Evolutionary conservation across 2,797 vertebrate genomes (phyloP).

Genomic region (Hypotaenidia okinawae): DNA sequence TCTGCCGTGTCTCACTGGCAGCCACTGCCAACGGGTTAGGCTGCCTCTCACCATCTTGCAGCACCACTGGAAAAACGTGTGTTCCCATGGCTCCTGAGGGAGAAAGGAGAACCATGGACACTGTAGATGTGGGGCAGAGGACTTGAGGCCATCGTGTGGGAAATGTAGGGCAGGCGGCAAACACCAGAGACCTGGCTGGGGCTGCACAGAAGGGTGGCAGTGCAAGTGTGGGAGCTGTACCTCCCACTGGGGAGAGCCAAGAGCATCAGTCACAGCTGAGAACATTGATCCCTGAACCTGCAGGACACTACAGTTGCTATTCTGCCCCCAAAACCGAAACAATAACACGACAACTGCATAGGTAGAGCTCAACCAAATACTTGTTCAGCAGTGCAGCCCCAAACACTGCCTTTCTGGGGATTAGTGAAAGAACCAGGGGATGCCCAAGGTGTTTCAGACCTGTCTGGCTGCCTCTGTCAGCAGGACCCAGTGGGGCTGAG

Average conservation of each 20-base stretch:
- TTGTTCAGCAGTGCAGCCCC: not conserved
- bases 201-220: not conserved
- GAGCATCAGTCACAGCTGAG: not conserved
- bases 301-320: accelerated
- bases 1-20: not conserved
- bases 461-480: not conserved
- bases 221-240: not conserved
- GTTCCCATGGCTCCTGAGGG: not conserved
- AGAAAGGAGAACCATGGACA: not conserved
- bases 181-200: not conserved
- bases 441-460: not conserved
- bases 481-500: accelerated
- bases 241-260: not conserved
- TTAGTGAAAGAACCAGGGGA: not conserved
- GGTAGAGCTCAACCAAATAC: not conserved
- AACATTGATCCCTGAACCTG: not conserved
- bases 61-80: not conserved
- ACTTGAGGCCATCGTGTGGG: not conserved
- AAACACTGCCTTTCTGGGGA: not conserved
- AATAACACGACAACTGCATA: accelerated
- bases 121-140: not conserved
- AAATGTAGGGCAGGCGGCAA: not conserved
- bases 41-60: not conserved
- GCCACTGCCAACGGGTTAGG: not conserved
- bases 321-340: not conserved